Base-by-base conservation (phyloP, 1,140 invertebrate genomes). In the Diachasma alloeum region DNA sequence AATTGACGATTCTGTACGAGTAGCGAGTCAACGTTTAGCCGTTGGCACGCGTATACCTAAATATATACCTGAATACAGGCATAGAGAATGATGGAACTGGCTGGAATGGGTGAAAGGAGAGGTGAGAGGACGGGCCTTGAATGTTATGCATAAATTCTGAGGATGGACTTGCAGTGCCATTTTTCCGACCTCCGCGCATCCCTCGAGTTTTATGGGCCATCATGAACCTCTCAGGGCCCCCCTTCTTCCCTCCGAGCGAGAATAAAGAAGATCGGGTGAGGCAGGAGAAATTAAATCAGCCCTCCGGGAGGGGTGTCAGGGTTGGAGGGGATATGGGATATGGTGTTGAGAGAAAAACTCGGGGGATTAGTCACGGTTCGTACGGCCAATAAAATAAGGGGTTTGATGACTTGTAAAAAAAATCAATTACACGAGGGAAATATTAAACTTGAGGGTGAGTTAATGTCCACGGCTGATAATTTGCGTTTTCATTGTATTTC, bases 121-220 rank as follows among this genome's bases (percentile, higher is more conserved):
- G 39, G 44, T 44, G 46, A 48, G 19, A 46, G 24, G 69, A 46
- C n/a, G 24, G 17, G 24, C 4, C 13, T 26, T 8, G 56, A 63
- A 68, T 74, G 73, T 74, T 75, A 59, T 75, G 67, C 74, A 75
- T 75, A 75, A 75, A 75, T 75, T 75, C 17, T 68, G 44, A 44
- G 44, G 44, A 73, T 56, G 53, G 53, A 73, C 72, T 31, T 48
- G 44, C 42, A 46, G 19, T 15, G 17, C 44, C 26, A 36, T 75
- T 75, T 75, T 70, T 75, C 26, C 19, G n/a, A 71, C 37, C 68
- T 69, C 19, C 44, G 19, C 8, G 70, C 46, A 9, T 69, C 42
- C 70, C 24, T 53, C 56, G 73, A 39, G 39, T 48, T 69, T 74
- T 74, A 74, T 74, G 39, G 63, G 73, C 59, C 63, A 74, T 74